Conservation (phyloP, 2,113 vertebrate genomes). For the Vombatus ursinus region DNA sequence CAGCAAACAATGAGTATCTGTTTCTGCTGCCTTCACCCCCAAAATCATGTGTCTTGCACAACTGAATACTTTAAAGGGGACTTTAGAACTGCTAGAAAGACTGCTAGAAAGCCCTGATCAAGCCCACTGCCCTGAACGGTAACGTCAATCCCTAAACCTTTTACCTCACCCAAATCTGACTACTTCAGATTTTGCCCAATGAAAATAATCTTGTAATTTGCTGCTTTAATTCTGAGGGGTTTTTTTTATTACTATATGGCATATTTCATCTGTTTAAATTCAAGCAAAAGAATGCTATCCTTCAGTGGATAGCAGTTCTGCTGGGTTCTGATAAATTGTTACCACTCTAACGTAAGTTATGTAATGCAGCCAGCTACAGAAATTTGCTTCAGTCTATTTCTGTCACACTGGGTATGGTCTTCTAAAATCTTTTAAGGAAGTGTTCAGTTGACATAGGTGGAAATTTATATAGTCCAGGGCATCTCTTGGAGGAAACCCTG, state of each 20-base stretch:
- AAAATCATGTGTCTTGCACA: not conserved
- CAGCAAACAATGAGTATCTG: not conserved
- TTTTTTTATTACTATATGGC: not conserved
- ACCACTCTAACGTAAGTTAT: fast-evolving
- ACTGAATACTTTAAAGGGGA: slow-evolving; percentile 32
- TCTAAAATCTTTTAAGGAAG: not conserved
- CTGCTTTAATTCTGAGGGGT: not conserved
- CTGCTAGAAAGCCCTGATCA: not conserved
- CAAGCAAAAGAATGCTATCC: not conserved
- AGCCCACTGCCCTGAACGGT: not conserved
- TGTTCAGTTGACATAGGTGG: not conserved
- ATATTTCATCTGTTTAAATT: slow-evolving; percentile 71
- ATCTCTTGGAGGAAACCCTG: slow-evolving; percentile 7
- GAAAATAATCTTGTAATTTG: not conserved
- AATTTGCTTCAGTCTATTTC: not conserved
- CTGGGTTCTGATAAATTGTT: not conserved
- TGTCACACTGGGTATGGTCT: not conserved
- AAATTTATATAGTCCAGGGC: not conserved
- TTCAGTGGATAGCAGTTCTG: not conserved
- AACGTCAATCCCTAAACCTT: fast-evolving
- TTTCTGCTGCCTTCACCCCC: not conserved
- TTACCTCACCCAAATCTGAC: not conserved
- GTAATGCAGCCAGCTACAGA: not conserved
- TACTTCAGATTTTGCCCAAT: fast-evolving
- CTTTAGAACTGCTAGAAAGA: slow-evolving; percentile 20